A percentile compares a stretch with the other conserved stretches of the same genome.
These are phyloP conservation scores for Acleris emargana DNA, from an alignment of 2,888 invertebrate species.

Conservation along the genomic window DNA sequence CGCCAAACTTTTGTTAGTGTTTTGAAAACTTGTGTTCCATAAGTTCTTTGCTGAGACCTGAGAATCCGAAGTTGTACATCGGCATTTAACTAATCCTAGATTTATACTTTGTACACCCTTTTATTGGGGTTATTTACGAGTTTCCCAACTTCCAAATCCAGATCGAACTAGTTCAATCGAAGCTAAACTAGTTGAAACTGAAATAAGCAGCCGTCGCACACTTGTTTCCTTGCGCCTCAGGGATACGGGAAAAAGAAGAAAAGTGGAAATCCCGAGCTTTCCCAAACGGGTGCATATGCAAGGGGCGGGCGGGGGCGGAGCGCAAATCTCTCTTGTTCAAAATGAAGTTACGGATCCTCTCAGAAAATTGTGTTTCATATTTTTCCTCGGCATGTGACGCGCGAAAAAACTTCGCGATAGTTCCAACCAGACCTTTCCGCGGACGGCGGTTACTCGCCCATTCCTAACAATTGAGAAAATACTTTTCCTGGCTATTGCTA, in stretches of 20 bases:
- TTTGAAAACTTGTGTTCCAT: constrained; percentile 24
- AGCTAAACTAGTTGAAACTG: constrained; percentile 73
- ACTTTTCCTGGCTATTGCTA: constrained; percentile 46
- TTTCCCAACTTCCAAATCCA: constrained; percentile 65
- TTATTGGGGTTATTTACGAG: constrained; percentile 56
- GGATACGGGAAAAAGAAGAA: constrained; percentile 63
- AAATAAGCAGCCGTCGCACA: constrained; percentile 72
- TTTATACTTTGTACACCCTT: constrained; percentile 47
- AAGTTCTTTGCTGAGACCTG: constrained; percentile 38
- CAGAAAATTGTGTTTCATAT: constrained; percentile 74
- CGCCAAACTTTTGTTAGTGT: constrained; percentile 3
- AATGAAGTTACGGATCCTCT: constrained; percentile 75
- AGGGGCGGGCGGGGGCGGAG: constrained; percentile 50
- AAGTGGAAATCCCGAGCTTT: constrained; percentile 57
- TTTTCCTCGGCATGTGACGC: constrained; percentile 64
- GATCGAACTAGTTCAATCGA: constrained; percentile 68
- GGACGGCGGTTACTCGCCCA: constrained; percentile 46
- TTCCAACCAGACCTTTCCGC: constrained; percentile 54
- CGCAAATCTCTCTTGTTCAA: constrained; percentile 71
- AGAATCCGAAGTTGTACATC: neutral
- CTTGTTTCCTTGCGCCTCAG: constrained; percentile 68
- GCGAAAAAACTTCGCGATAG: constrained; percentile 66
- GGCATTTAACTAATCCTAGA: constrained; percentile 42
- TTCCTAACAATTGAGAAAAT: constrained; percentile 42
- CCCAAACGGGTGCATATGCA: constrained; percentile 68